Conservation (phyloP, 2,113 vertebrate genomes). For the Orientallactaga bullata region DNA sequence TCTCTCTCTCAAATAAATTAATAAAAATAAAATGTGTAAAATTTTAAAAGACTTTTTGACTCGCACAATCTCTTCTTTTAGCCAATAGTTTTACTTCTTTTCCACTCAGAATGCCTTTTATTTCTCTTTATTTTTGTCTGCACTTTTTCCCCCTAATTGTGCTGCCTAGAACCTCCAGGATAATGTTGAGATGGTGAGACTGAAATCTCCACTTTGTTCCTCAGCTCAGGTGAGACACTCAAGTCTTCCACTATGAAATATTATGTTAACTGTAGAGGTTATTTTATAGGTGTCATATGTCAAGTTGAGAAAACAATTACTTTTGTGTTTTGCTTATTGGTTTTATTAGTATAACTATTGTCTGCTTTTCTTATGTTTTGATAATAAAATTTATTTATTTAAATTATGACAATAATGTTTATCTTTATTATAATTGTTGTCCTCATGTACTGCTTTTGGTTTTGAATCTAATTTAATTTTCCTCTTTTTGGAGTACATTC, state of each 20-base stretch:
- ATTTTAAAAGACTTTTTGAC: too few species aligned
- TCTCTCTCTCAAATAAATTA: too few species aligned
- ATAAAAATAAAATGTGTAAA: too few species aligned
- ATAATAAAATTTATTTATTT: not conserved
- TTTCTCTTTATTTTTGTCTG: not conserved
- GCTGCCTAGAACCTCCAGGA: not conserved
- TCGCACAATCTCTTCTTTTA: too few species aligned
- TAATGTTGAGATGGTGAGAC: not conserved
- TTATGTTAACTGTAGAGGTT: not conserved
- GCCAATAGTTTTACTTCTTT: not conserved
- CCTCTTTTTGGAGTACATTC: not conserved
- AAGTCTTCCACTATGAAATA: not conserved
- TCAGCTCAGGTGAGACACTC: not conserved
- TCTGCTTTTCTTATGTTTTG: not conserved
- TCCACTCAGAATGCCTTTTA: not conserved
- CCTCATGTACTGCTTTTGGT: not conserved
- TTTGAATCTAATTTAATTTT: not conserved
- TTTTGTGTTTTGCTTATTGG: not conserved
- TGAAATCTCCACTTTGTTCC: not conserved
- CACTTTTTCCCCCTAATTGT: not conserved
- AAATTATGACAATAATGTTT: not conserved
- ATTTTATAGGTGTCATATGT: not conserved
- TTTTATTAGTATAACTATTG: constrained; percentile 9
- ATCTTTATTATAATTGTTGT: not conserved
- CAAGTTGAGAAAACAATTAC: not conserved